Evolutionary conservation across 2,797 vertebrate genomes (phyloP), one percentile per base, ranked within the genome.

Genomic region (Capromys pilorides): DNA sequence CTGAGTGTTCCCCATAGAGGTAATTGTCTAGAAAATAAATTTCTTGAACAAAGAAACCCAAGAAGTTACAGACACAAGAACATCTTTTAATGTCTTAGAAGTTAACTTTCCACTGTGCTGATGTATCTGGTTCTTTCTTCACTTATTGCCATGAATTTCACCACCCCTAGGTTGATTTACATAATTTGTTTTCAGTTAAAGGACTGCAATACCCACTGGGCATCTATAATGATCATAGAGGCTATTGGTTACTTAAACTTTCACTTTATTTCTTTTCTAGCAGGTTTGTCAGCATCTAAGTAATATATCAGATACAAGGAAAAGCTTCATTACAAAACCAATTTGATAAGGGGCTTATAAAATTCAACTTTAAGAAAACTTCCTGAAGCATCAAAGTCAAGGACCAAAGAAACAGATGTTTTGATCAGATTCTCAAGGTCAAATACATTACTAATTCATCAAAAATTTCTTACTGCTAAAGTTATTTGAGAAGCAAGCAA

Each of bases 371-470:
- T 96, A 96, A 98, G 51, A 36, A 77, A 77, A 97, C 94, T 97
- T 97, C 97, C 95, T 94, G 92, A 98, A 86, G 96, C 87, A 93
- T 98, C 97, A 98, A 97, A 96, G 93, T n/a, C 77, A 97, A 96
- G 95, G 96, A 96, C 91, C 96, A 97, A 96, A 93, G 97, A 98
- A 97, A 88, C 87, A 98, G 90, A 96, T 97, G 98, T 97, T 98
- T 97, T 97, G 97, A 98, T 98, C 90, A 79, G 78, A 94, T 97
- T 97, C 95, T 98, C 97, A 98, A 98, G 97, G 96, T 98, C 97
- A 98, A 97, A 98, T 87, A 67, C 88, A 98, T 98, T 97, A 98
- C 95, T 98, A 98, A 98, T 98, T 98, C 97, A 98, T 98, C 97
- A 98, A 97, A 97, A 97, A 97, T 96, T 59, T 95, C 90, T 97